Conservation (phyloP, 2,888 invertebrate species). For the Tenthredo distinguenda region DNA sequence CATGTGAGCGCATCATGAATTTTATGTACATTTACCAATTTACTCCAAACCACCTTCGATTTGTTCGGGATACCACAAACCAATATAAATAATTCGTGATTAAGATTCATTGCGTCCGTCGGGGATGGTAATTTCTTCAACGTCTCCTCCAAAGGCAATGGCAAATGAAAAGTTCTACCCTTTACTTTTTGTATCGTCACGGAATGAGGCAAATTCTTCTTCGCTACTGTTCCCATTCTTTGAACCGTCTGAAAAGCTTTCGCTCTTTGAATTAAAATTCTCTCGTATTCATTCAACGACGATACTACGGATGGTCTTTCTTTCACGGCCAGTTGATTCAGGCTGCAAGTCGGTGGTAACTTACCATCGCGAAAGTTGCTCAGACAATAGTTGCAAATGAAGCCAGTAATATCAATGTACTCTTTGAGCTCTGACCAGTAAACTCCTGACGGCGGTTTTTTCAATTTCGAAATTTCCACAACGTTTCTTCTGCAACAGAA, state of each 20-base stretch:
- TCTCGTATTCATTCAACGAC: conserved; percentile 53
- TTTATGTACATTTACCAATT: conserved; percentile 67
- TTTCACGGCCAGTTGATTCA: conserved; percentile 60
- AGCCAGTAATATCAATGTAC: not conserved
- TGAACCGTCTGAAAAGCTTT: conserved; percentile 71
- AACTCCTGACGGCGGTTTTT: conserved; percentile 52
- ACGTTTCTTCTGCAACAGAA: conserved; percentile 58
- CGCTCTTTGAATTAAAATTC: conserved; percentile 65
- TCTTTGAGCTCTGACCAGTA: conserved; percentile 47
- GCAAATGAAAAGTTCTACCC: conserved; percentile 55
- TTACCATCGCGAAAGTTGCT: conserved; percentile 58
- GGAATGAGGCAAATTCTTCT: conserved; percentile 64
- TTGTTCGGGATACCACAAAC: conserved; percentile 68
- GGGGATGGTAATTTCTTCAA: conserved; percentile 67
- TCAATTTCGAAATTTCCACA: conserved; percentile 47
- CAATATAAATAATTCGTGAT: conserved; percentile 68
- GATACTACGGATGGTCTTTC: not conserved
- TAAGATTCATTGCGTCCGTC: conserved; percentile 62
- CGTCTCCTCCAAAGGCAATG: conserved; percentile 70
- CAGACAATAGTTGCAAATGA: conserved; percentile 26
- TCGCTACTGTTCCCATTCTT: conserved; percentile 67
- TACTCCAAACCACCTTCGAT: conserved; percentile 64
- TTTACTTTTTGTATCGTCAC: conserved; percentile 60
- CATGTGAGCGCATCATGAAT: conserved; percentile 64
- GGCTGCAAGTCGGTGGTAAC: conserved; percentile 63